Evolutionary conservation across 2,113 vertebrate species (phyloP).

Genomic region (Coptodon bakossiorum): DNA sequence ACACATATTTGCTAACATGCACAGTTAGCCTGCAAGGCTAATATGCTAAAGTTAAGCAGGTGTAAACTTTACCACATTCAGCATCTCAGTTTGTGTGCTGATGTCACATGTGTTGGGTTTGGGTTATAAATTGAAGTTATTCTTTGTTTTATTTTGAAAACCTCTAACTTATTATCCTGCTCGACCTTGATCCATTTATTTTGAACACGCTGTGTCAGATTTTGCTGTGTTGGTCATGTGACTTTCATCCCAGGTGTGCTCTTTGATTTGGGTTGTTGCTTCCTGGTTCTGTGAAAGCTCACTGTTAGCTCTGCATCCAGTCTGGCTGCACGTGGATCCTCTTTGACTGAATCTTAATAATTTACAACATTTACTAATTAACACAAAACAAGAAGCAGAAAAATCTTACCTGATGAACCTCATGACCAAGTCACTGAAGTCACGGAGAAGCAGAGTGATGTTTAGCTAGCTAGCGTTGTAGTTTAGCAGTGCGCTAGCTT

Average conservation of each 20-base stretch:
- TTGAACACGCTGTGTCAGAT: not conserved
- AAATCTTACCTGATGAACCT: not conserved
- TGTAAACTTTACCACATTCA: not conserved
- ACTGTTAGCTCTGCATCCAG: not conserved
- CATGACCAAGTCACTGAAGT: not conserved
- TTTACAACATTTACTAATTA: not conserved
- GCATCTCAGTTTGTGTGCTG: not conserved
- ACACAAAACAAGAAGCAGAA: not conserved
- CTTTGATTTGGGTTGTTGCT: not conserved
- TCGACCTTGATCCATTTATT: not conserved
- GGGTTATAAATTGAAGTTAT: not conserved
- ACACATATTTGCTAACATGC: not conserved
- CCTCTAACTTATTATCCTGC: not conserved
- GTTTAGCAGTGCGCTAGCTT: not conserved
- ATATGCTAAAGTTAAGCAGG: not conserved
- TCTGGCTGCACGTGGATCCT: not conserved
- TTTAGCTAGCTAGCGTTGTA: not conserved
- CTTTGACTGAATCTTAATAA: not conserved
- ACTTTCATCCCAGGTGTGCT: not conserved
- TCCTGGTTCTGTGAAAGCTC: not conserved
- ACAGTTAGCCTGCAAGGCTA: not conserved
- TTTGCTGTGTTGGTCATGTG: not conserved
- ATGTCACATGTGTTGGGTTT: accelerated
- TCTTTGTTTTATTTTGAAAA: not conserved
- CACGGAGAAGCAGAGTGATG: not conserved